phyloP scores from a whole-genome alignment of 2,888 invertebrate genomes.

The Ormyrus rosae region DNA sequence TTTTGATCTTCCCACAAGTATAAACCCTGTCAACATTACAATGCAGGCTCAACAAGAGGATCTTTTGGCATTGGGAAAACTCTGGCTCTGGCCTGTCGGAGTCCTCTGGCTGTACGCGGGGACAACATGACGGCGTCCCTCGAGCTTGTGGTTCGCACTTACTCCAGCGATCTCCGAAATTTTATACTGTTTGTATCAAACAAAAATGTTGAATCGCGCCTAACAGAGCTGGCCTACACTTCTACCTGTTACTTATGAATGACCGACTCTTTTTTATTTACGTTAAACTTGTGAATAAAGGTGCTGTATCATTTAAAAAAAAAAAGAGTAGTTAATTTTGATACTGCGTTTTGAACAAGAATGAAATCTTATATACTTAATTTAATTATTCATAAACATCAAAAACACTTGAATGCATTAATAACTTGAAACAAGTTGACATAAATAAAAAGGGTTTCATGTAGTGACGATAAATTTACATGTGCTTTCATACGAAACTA shows the following conservation, averaged over 20 bases:
- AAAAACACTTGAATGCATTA: no score
- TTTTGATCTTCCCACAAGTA: no score
- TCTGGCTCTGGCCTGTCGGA: constrained; percentile 96
- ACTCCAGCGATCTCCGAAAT: constrained; percentile 96
- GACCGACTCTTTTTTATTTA: constrained; percentile 1
- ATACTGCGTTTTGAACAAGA: no score
- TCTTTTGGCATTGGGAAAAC: constrained; percentile 91
- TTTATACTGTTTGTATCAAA: constrained; percentile 86
- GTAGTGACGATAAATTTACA: no score
- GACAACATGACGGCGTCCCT: constrained; percentile 93
- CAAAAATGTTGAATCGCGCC: constrained; percentile 2
- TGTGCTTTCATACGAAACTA: no score
- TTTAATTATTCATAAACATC: no score
- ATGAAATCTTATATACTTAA: no score
- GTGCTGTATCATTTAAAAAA: no score
- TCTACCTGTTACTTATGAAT: background rate
- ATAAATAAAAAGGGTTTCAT: no score
- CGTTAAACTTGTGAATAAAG: background rate
- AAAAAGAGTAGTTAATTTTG: no score
- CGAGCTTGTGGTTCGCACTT: constrained; percentile 91
- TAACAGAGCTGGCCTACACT: background rate
- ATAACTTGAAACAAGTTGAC: no score
- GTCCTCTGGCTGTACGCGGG: constrained; percentile 89
- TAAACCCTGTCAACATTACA: constrained; percentile 81
- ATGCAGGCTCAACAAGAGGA: constrained; percentile 92